These are phyloP conservation scores for Heptranchias perlo DNA, from an alignment of 2,113 vertebrate species.

Conservation along the genomic window DNA sequence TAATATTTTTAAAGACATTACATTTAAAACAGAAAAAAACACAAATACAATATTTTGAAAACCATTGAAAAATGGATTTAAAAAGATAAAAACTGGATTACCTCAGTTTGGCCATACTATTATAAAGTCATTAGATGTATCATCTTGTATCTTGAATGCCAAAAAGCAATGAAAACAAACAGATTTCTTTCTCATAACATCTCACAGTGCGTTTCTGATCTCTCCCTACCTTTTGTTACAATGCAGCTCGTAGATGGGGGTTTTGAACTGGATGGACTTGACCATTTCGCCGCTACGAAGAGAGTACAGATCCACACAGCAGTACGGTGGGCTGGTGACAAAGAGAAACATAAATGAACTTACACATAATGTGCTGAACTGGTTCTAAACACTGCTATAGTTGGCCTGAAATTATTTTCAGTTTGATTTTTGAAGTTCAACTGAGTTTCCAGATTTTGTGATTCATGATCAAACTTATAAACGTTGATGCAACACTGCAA, in stretches of 20 bases:
- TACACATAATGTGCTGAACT: background rate
- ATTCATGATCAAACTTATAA: background rate
- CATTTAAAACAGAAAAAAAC: background rate
- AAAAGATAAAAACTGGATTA: background rate
- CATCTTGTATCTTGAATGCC: background rate
- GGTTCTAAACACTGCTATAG: background rate
- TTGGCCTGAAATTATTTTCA: background rate
- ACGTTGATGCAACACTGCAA: background rate
- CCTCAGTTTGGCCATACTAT: background rate
- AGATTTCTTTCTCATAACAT: background rate
- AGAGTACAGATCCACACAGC: slow-evolving; percentile 90
- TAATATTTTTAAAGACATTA: background rate
- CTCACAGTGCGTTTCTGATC: background rate
- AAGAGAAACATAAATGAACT: slow-evolving; percentile 42
- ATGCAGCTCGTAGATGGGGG: slow-evolving; percentile 90
- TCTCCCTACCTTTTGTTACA: slow-evolving; percentile 83
- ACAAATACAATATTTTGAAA: background rate
- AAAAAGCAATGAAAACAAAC: background rate
- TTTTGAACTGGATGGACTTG: slow-evolving; percentile 98
- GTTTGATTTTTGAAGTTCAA: too few relatives aligned
- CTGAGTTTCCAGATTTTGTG: too few relatives aligned
- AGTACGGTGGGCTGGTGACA: slow-evolving; percentile 88
- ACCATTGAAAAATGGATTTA: background rate
- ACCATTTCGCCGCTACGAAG: slow-evolving; percentile 91
- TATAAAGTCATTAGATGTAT: background rate